A percentile compares a stretch with the other conserved stretches of the same genome.
These are phyloP conservation scores for Nemapogon koenigi DNA, from an alignment of 2,888 invertebrate genomes.

Conservation along the genomic window DNA sequence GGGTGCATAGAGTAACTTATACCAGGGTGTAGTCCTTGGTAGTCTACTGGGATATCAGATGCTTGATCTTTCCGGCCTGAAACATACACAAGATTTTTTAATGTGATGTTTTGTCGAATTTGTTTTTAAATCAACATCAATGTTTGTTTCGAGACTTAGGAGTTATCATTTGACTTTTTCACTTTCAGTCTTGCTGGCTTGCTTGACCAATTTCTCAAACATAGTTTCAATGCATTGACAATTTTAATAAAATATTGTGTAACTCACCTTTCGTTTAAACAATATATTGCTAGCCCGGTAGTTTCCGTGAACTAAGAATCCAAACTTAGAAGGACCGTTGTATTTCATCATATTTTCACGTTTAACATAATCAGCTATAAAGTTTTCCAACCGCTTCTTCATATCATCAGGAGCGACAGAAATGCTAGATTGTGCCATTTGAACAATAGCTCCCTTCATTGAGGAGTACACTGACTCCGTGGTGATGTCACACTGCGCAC, in stretches of 20 bases:
- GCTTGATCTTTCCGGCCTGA: conserved; percentile 12
- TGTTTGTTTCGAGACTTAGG: no score
- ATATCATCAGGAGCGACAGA: background rate
- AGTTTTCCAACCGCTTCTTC: background rate
- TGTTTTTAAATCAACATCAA: no score
- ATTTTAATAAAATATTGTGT: no score
- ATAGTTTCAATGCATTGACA: no score
- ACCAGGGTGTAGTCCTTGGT: no score
- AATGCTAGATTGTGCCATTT: conserved; percentile 11
- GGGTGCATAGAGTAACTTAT: conserved; percentile 5
- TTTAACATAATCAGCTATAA: background rate
- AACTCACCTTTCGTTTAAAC: conserved; percentile 6
- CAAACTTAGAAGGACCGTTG: background rate
- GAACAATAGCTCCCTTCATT: background rate
- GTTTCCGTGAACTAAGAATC: conserved; percentile 5
- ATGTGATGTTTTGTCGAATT: no score
- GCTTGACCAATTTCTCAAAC: no score
- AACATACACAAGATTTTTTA: no score
- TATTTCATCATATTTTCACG: conserved; percentile 2
- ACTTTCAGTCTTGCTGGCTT: no score
- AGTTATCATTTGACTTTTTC: no score
- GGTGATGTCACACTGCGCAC: background rate
- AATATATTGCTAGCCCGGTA: conserved; percentile 9
- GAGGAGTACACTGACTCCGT: no score
- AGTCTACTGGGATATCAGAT: conserved; percentile 15